Evolutionary conservation across 2,888 invertebrate genomes (phyloP), one percentile per base, ranked within the genome.

Genomic region (Yponomeuta sedellus): DNA sequence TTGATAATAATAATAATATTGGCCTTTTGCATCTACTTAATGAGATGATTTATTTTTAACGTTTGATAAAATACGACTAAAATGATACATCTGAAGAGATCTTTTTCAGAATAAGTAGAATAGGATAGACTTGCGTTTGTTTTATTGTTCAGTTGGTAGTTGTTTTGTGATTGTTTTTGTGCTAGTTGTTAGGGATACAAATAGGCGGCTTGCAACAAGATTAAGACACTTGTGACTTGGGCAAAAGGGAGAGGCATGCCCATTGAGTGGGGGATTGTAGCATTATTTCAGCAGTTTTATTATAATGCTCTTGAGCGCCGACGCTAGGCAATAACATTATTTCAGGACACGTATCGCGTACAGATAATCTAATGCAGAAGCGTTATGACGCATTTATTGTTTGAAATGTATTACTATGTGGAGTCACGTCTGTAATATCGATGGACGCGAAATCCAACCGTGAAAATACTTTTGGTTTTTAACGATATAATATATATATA

Each of bases 331-430:
- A 83, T 85, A 81, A 85, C 79, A 88, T 89, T 88, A 88, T 90
- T 88, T 84, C 88, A 81, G 82, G 73, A 82, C 88, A 89, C 88
- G 88, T 87, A 86, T 86, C 82, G 76, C 78, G 72, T 77, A 76
- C 78, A 82, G 83, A 86, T 88, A 88, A 88, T 86, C 83, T 83
- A 84, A 87, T 85, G 81, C 85, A 86, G 79, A 79, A 80, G 81
- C 82, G 82, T 81, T 86, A 83, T 83, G 81, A 83, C 79, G 85
- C 87, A 83, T 88, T 88, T 85, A 87, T 86, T 85, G 83, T 82
- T 80, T 81, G 77, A 78, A 82, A 84, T 80, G 76, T 77, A 74
- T 75, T 78, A 61, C 61, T 66, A 71, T 72, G 80, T 76, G 71
- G 70, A 74, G 72, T 77, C 79, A 80, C 79, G 82, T 80, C 73